phyloP scores from a whole-genome alignment of 2,797 vertebrate species.

The Margarornis squamiger region DNA sequence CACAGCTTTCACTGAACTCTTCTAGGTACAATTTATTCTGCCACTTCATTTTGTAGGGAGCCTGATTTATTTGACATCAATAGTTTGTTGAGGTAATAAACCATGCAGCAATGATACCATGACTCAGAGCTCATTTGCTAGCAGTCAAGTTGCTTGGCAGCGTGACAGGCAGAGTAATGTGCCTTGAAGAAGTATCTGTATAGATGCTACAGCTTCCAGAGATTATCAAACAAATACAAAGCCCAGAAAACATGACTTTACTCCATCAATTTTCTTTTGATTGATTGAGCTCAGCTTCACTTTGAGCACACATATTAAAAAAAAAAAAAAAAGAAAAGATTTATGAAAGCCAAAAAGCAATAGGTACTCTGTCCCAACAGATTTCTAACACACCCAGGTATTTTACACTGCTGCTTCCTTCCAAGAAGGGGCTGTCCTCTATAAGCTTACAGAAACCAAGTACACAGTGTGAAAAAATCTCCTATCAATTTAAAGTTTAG shows the following conservation, averaged over 20 bases:
- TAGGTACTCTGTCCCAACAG: neutral
- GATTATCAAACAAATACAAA: conserved; percentile 1
- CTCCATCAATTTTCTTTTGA: neutral
- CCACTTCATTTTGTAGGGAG: conserved; percentile 45
- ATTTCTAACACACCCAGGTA: neutral
- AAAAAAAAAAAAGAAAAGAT: neutral
- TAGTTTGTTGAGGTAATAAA: conserved; percentile 66
- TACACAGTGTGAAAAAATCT: neutral
- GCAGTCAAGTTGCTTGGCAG: conserved; percentile 57
- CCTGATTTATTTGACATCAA: conserved; percentile 62
- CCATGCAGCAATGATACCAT: conserved; percentile 43
- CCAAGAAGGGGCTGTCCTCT: neutral
- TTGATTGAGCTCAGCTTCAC: neutral
- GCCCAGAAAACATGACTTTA: neutral
- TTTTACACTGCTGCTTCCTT: neutral
- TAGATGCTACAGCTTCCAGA: conserved; percentile 7
- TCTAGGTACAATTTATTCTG: conserved; percentile 53
- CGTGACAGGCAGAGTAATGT: conserved; percentile 40
- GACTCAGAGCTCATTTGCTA: conserved; percentile 66
- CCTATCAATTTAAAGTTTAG: neutral
- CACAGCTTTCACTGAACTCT: conserved; percentile 23
- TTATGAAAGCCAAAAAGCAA: neutral
- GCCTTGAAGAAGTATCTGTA: conserved; percentile 18
- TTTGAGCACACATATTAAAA: neutral
- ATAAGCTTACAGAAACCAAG: neutral